Conservation (phyloP, 2,797 vertebrate species). For the Leucoraja ocellata region DNA sequence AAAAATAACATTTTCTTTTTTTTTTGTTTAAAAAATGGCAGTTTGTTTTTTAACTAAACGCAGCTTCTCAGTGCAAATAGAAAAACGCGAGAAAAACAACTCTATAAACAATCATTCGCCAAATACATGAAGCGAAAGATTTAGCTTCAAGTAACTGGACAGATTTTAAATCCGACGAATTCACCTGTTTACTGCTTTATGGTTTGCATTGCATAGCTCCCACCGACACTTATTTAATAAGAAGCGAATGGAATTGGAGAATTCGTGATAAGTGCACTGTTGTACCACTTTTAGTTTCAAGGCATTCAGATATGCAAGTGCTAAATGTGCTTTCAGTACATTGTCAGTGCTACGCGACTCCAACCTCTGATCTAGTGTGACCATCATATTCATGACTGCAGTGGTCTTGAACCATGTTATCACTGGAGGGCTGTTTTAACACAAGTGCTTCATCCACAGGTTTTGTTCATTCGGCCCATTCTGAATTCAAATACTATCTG, state of each 20-base stretch:
- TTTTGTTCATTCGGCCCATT: neutral
- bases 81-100: constrained; percentile 13
- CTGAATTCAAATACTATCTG: neutral
- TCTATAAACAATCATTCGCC: constrained; percentile 90
- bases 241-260: constrained; percentile 55
- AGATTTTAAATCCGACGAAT: constrained; percentile 83
- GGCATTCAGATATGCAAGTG: constrained; percentile 90
- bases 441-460: neutral
- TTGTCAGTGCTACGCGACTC: constrained; percentile 77
- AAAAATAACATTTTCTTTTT: constrained; percentile 88
- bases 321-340: constrained; percentile 79
- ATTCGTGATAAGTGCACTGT: constrained; percentile 56
- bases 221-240: constrained; percentile 78
- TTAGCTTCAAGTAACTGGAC: constrained; percentile 99
- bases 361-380: constrained; percentile 55
- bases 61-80: constrained; percentile 99
- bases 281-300: constrained; percentile 74
- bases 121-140: constrained; percentile 97
- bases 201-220: constrained; percentile 96
- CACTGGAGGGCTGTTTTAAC: neutral
- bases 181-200: constrained; percentile 75
- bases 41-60: constrained; percentile 68
- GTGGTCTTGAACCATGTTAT: neutral
- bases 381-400: constrained; percentile 32
- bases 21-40: constrained; percentile 68